Base-by-base conservation (phyloP, 2,113 vertebrate species). In the Myrmecophaga tridactyla region DNA sequence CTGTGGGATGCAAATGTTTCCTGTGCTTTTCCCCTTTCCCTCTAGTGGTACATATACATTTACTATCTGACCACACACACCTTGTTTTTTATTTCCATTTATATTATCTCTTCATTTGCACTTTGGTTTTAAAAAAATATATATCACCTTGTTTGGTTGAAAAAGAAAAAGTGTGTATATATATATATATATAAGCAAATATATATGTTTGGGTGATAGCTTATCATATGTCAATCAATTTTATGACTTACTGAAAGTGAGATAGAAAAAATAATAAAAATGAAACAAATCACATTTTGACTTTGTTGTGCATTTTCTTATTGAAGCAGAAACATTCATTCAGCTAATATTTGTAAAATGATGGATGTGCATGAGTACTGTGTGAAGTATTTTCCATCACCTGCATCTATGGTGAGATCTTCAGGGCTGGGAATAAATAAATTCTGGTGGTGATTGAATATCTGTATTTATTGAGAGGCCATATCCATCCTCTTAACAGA, bases 251-350 rank as follows among this genome's bases (percentile, higher is more conserved):
- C 75, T 97, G 96, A 97, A 97, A 81, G 89, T 95, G 93, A 53
- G 25, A 27, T 96, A 97, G 95, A 97, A 95, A 92, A 98, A 98
- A 95, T 90, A 98, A 98, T 96, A 98, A 98, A 98, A 94, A 41
- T 12, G 60, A 89, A 91, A 92, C 10, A 83, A 93, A 94, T 89
- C 69, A 29, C 58, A 86, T 91, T 90, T 95, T 82, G 65, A 95
- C 63, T 91, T 82, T 63, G n/a, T 60, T 7, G 91, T 96, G 73
- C 6, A 6, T 95, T 96, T 96, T 97, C 56, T 96, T 86, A 48
- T 23, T 48, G 36, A 69, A 81, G 56, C 29, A 88, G 48, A 73
- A 83, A 43, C 11, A 53, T 43, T 34, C 17, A 2, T 67, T 51
- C 53, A 2, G 31, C 83, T 25, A 58, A 6, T 18, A 4, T 76